Conservation (phyloP, 2,888 invertebrate genomes). For the Dasysyrphus tricinctus region DNA sequence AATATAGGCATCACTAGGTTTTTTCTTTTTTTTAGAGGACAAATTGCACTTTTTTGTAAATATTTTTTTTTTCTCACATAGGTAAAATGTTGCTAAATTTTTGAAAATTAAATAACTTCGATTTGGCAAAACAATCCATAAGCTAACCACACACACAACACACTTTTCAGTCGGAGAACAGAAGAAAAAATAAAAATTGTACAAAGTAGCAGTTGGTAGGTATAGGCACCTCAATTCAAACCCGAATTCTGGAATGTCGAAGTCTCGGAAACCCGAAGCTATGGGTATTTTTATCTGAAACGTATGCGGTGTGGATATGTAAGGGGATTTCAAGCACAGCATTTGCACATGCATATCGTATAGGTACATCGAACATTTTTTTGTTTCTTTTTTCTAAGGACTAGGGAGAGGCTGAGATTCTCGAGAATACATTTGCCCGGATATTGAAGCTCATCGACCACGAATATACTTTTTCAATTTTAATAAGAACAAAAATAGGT, state of each 20-base stretch:
- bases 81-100: not conserved
- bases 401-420: slow-evolving; percentile 22
- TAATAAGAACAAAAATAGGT: not conserved
- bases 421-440: not conserved
- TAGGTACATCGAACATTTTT: slow-evolving; percentile 4
- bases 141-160: not conserved
- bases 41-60: slow-evolving; percentile 9
- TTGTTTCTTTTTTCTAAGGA: not conserved
- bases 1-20: slow-evolving; percentile 8
- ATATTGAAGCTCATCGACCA: not conserved
- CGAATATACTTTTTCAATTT: not conserved
- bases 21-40: slow-evolving; percentile 19
- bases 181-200: not conserved
- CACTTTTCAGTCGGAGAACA: not conserved
- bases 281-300: slow-evolving; percentile 34
- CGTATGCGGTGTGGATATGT: slow-evolving; percentile 18
- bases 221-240: slow-evolving; percentile 3
- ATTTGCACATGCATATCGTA: slow-evolving; percentile 33
- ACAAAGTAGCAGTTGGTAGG: not conserved
- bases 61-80: not conserved
- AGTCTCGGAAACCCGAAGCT: slow-evolving; percentile 17
- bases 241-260: slow-evolving; percentile 25
- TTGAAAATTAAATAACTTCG: not conserved
- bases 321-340: slow-evolving; percentile 15
- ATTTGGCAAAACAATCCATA: not conserved